These are phyloP conservation scores for Erannis defoliaria DNA, from an alignment of 2,888 invertebrate species.

Conservation along the genomic window DNA sequence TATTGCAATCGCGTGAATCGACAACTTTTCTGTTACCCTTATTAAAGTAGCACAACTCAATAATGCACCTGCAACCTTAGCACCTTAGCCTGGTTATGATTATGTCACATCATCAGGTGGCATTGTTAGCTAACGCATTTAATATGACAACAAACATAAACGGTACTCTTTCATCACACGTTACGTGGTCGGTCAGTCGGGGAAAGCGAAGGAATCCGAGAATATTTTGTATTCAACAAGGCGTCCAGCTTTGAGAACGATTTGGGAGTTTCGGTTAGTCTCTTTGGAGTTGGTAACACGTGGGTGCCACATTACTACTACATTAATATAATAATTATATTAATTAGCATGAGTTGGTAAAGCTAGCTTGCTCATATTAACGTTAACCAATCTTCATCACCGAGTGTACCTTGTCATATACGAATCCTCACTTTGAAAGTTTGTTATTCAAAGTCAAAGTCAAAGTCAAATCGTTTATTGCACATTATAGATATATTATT, in stretches of 20 bases:
- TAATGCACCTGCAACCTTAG: conserved; percentile 71
- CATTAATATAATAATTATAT: no score
- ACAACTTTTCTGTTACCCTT: conserved; percentile 20
- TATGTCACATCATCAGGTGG: conserved; percentile 54
- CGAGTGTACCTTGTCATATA: no score
- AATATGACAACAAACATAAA: conserved; percentile 45
- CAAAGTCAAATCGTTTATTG: no score
- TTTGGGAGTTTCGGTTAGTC: neutral
- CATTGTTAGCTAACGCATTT: conserved; percentile 63
- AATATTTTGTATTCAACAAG: conserved; percentile 34
- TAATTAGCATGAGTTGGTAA: no score
- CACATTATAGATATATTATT: no score
- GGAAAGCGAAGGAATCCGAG: conserved; percentile 51
- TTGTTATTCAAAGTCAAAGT: no score
- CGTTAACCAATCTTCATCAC: no score
- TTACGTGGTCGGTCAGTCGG: conserved; percentile 52
- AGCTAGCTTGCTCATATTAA: no score
- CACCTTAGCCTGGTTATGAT: conserved; percentile 67
- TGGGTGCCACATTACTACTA: conserved; percentile 1
- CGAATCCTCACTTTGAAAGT: no score
- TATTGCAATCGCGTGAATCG: neutral
- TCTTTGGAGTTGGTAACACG: conserved; percentile 2
- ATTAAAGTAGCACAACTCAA: conserved; percentile 31
- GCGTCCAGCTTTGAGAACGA: conserved; percentile 6
- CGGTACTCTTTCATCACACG: conserved; percentile 60